phyloP scores from a whole-genome alignment of 2,113 vertebrate species.

The Hippoglossus stenolepis region DNA sequence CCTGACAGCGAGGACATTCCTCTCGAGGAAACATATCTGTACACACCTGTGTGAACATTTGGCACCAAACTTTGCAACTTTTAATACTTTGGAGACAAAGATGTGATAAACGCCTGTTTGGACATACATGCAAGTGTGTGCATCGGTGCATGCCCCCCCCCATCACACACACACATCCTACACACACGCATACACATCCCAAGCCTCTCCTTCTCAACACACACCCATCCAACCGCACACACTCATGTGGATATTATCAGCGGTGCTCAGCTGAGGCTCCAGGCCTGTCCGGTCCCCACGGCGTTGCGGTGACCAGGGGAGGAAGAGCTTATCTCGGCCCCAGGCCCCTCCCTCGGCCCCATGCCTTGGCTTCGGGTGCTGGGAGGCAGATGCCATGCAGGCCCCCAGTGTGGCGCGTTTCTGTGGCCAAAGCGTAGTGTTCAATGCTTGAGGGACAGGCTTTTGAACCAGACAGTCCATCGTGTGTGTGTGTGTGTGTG shows the following conservation, averaged over 20 bases:
- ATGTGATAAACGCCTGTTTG: slow-evolving; percentile 46
- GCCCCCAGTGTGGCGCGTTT: slow-evolving; percentile 68
- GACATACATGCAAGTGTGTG: slow-evolving; percentile 41
- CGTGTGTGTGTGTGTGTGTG: slow-evolving; percentile 53
- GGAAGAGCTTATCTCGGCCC: slow-evolving; percentile 75
- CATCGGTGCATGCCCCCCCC: slow-evolving; percentile 36
- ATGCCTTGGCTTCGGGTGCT: slow-evolving; percentile 75
- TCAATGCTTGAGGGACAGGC: slow-evolving; percentile 72
- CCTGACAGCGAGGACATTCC: slow-evolving; percentile 19
- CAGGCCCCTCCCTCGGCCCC: slow-evolving; percentile 75
- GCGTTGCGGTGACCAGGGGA: slow-evolving; percentile 67
- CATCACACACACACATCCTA: background rate
- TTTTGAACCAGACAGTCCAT: slow-evolving; percentile 71
- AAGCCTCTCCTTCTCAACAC: slow-evolving; percentile 6
- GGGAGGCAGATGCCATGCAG: slow-evolving; percentile 83
- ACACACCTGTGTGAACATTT: slow-evolving; percentile 42
- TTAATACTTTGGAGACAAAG: slow-evolving; percentile 20
- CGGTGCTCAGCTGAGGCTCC: slow-evolving; percentile 80
- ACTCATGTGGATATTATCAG: slow-evolving; percentile 83
- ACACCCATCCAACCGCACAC: slow-evolving; percentile 29
- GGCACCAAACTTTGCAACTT: slow-evolving; percentile 33
- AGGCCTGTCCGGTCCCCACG: slow-evolving; percentile 75
- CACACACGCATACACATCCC: slow-evolving; percentile 14
- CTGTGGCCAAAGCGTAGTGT: slow-evolving; percentile 70
- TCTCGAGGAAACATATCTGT: slow-evolving; percentile 30